Evolutionary conservation across 2,797 vertebrate species (phyloP), one percentile per base, ranked within the genome.

Genomic region (Sebastes kiyomatsui): DNA sequence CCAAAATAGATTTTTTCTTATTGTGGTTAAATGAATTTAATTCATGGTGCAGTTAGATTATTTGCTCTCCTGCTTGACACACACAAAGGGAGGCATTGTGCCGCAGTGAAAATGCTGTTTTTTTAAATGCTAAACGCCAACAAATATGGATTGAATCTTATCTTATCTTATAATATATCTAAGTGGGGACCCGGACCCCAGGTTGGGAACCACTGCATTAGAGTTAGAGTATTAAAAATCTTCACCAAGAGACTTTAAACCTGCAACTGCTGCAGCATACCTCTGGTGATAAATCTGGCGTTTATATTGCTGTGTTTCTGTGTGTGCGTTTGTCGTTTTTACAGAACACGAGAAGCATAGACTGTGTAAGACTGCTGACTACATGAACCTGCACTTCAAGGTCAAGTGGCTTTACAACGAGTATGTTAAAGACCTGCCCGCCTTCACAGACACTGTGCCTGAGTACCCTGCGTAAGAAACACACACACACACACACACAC

Each of bases 331-430:
- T 49, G 10, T 66, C 5, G 25, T 59, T 18, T 71, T 67, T 35
- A 30, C 95, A 99, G 98, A 99, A 60, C 98, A 99, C 0, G 98
- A 99, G 90, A 98, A 97, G 69, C 97, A 97, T 69, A 96, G 94
- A 27, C 94, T 98, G 23, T 99, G 98, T 87, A 98, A 96, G 93
- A 97, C 97, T 2, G 97, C 98, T 0, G 98, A 99, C 94, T 99
- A 99, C 94, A 99, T 99, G 98, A 99, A 99, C 94, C 96, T 99
- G 77, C 98, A 99, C 94, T 99, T 99, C 94, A 99, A 99, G 94
- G 98, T 99, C 88, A 99, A 99, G 91, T 99, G 98, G 98, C 96
- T 99, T 8, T 95, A 98, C 95, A 98, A 98, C 7, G 98, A 99
- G 87, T 99, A 99, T 0, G 93, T 99, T 16, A 92, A 82, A 69